These are phyloP conservation scores for Drosophila mettleri DNA, from an alignment of 2,888 invertebrate genomes.

Conservation along the genomic window DNA sequence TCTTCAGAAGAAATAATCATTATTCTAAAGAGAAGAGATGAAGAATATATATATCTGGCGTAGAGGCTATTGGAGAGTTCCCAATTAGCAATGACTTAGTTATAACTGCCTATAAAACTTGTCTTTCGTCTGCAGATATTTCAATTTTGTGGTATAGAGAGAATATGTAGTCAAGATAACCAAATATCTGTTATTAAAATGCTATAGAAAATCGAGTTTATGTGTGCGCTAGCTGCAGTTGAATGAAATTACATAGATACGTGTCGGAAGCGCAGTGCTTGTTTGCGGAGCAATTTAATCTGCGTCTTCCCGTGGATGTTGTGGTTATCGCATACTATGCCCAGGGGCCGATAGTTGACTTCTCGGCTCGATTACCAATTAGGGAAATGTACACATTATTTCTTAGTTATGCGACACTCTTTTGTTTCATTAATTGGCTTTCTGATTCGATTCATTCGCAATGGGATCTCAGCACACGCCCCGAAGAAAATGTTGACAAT, in stretches of 20 bases:
- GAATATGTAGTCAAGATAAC: no score
- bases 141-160: no score
- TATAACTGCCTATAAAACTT: no score
- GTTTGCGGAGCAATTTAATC: background rate
- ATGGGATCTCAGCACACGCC: constrained; percentile 48
- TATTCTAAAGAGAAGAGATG: no score
- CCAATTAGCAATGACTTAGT: no score
- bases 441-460: constrained; percentile 20
- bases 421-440: constrained; percentile 18
- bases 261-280: background rate
- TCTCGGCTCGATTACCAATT: background rate
- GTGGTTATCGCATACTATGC: background rate
- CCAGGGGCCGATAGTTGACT: background rate
- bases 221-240: no score
- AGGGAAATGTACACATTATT: background rate
- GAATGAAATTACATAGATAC: no score
- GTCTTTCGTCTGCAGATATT: no score
- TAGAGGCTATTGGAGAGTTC: no score
- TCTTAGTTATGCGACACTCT: background rate
- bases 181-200: no score
- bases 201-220: background rate
- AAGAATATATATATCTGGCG: no score
- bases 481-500: constrained; percentile 39
- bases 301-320: constrained; percentile 3
- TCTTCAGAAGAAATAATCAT: no score